Percentiles rank a stretch among this genome's conserved stretches.
Evolutionary conservation across 2,888 invertebrate species (phyloP).

Genomic region (Tipula helvola): DNA sequence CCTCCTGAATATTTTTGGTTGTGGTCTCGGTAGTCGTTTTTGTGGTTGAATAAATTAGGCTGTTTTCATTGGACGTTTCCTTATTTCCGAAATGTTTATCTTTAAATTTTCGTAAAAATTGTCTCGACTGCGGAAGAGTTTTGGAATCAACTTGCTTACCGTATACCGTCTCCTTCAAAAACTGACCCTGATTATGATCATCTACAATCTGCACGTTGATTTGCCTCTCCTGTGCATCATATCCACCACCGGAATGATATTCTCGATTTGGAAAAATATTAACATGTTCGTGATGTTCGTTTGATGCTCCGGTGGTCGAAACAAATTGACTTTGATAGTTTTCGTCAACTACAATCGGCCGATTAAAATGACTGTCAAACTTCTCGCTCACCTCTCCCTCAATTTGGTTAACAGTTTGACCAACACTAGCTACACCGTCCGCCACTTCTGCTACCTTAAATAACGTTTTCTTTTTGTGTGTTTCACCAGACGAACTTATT

Average conservation of each 20-base stretch:
- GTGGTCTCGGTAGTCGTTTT: conserved; percentile 11
- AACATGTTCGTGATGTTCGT: conserved; percentile 32
- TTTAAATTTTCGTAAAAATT: conserved; percentile 30
- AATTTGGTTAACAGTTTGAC: conserved; percentile 19
- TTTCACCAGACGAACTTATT: conserved; percentile 43
- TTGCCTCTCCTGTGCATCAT: conserved; percentile 35
- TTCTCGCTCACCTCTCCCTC: conserved; percentile 27
- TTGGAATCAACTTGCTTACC: background rate
- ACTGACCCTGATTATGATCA: conserved; percentile 16
- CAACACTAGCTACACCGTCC: conserved; percentile 31
- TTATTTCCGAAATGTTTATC: conserved; percentile 17
- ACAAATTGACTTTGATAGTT: background rate
- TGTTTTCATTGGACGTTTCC: background rate
- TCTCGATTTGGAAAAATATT: conserved; percentile 35
- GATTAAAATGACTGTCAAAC: conserved; percentile 27
- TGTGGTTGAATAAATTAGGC: conserved; percentile 11
- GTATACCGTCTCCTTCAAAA: conserved; percentile 8
- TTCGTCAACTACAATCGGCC: conserved; percentile 39
- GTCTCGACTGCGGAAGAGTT: conserved; percentile 25
- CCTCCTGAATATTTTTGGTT: conserved; percentile 16
- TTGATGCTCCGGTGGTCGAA: conserved; percentile 24
- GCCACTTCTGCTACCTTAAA: conserved; percentile 22
- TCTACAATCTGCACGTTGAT: conserved; percentile 28
- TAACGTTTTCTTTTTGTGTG: conserved; percentile 26
- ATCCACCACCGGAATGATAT: conserved; percentile 37